phyloP scores from a whole-genome alignment of 2,888 invertebrate species.

The Eubasilissa splendida region DNA sequence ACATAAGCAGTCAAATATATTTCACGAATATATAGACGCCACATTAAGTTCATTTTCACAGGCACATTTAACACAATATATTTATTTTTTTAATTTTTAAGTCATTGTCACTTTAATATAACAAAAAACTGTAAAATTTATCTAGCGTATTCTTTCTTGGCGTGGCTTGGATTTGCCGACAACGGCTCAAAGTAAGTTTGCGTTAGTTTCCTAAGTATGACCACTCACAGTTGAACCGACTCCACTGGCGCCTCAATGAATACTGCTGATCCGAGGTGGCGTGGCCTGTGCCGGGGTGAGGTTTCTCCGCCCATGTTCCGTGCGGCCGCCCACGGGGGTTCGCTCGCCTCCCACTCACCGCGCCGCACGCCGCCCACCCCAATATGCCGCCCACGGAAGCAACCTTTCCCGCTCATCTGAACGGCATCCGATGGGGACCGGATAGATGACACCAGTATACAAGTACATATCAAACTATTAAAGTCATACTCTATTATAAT shows the following conservation, averaged over 20 bases:
- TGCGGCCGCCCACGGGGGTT: background rate
- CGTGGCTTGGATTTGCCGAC: background rate
- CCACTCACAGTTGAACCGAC: constrained; percentile 48
- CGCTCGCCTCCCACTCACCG: constrained; percentile 16
- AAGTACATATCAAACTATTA: constrained; percentile 8
- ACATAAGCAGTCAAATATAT: too few relatives aligned
- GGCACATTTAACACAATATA: constrained; percentile 1
- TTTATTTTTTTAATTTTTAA: background rate
- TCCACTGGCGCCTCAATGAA: constrained; percentile 50
- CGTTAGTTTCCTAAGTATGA: constrained; percentile 2
- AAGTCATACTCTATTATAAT: background rate
- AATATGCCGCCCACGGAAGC: constrained; percentile 25
- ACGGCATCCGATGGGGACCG: constrained; percentile 16
- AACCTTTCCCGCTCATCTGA: constrained; percentile 33
- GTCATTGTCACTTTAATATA: background rate
- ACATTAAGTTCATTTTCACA: background rate
- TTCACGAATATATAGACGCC: too few relatives aligned
- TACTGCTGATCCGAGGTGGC: constrained; percentile 43
- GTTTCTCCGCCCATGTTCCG: constrained; percentile 7
- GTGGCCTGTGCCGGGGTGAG: constrained; percentile 24
- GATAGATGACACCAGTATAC: constrained; percentile 1
- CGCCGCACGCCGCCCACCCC: constrained; percentile 4
- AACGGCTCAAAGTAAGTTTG: constrained; percentile 12
- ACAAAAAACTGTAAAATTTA: background rate
- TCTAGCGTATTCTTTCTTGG: background rate